A percentile compares a stretch with the other conserved stretches of the same genome.
phyloP scores from a whole-genome alignment of 2,797 vertebrate species.

The Neosalanx taihuensis region DNA sequence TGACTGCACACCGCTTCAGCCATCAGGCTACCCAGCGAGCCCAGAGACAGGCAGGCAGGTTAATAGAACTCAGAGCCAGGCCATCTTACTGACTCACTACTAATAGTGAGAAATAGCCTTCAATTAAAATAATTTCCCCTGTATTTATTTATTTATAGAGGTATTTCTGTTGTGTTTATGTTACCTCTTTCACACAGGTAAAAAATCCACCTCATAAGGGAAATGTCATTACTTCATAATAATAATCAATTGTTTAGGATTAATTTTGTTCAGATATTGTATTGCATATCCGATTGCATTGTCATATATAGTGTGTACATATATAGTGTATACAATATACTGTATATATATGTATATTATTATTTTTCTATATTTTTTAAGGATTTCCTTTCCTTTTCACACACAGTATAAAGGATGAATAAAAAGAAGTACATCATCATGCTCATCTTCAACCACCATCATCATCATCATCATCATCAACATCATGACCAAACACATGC shows the following conservation, averaged over 20 bases:
- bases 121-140: neutral
- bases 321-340: no score
- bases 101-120: neutral
- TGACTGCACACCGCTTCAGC: constrained; percentile 10
- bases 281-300: no score
- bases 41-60: neutral
- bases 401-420: constrained; percentile 10
- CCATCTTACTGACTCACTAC: neutral
- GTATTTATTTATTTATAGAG: neutral
- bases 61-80: neutral
- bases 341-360: no score
- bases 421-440: neutral
- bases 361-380: neutral
- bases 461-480: constrained; percentile 8
- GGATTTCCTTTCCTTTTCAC: neutral
- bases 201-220: constrained; percentile 1
- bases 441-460: constrained; percentile 11
- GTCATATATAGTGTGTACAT: no score
- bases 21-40: constrained; percentile 8
- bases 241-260: neutral
- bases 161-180: neutral
- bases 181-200: neutral
- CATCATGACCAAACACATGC: neutral
- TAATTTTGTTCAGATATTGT: neutral
- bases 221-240: neutral